phyloP scores from a whole-genome alignment of 2,797 vertebrate species.

The Ctenopoma kingsleyae region DNA sequence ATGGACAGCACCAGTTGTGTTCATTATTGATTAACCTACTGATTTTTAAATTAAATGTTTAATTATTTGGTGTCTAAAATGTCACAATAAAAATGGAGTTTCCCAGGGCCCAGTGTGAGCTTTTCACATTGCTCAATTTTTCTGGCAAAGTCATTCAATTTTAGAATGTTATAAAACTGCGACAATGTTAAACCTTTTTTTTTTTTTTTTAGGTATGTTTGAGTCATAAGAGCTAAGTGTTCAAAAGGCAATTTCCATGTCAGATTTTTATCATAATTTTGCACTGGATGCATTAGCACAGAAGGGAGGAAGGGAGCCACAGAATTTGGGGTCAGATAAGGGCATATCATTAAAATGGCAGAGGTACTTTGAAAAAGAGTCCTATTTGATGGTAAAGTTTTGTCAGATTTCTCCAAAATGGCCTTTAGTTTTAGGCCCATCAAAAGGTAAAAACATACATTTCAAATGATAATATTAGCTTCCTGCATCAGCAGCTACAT shows the following conservation, averaged over 20 bases:
- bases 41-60: no score
- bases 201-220: not conserved
- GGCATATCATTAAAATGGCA: slow-evolving; percentile 11
- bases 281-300: slow-evolving; percentile 2
- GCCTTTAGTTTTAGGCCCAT: slow-evolving; percentile 17
- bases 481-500: slow-evolving; percentile 2
- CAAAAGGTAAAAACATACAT: slow-evolving; percentile 14
- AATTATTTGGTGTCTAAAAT: no score
- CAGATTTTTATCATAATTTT: not conserved
- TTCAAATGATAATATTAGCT: slow-evolving; percentile 24
- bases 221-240: slow-evolving; percentile 1
- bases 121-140: no score
- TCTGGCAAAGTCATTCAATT: no score
- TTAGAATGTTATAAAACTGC: no score
- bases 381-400: slow-evolving; percentile 1
- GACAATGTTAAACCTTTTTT: no score
- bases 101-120: no score
- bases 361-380: slow-evolving; percentile 20
- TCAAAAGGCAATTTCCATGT: slow-evolving; percentile 3
- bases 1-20: no score
- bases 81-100: no score
- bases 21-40: no score
- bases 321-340: slow-evolving; percentile 8
- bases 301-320: not conserved
- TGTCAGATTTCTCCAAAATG: slow-evolving; percentile 5